Base-by-base conservation (phyloP, 1,140 invertebrate species). In the Xylocopa sonorina region DNA sequence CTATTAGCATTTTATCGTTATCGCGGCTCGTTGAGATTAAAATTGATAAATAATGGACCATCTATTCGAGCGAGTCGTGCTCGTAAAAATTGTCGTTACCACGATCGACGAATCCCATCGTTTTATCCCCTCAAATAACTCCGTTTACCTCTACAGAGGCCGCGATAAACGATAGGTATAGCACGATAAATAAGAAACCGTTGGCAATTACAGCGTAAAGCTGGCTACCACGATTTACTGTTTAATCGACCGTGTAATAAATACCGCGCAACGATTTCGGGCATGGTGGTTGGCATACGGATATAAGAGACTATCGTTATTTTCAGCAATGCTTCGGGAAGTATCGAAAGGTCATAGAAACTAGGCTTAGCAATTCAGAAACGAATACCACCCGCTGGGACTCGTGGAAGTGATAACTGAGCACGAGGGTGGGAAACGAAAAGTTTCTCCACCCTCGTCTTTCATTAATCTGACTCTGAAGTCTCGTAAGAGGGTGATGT, bases 221-320 rank as follows among this genome's bases (percentile, higher is more conserved):
- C n/a, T 6, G 24, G 29, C 3, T 24, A 24, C 12, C 7, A 51
- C 53, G 53, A 78, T 78, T 78, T 78, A 78, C 34, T 43, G 46
- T n/a, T 24, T 48, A 78, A 62, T 46, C 50, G 58, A 10, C 32
- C 6, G 32, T 27, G 24, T 50, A 21, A 60, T 60, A 78, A 78
- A 78, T 78, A 78, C 34, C 32, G 55, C 53, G 32, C 43, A 71
- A 78, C 43, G 62, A 78, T 32, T 32, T 38, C 38, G 71, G 60
- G 46, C 27, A 55, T 51, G 18, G 55, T 27, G 12, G 29, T 3
- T 41, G 43, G 3, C 9, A 14, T 29, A 38, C 18, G 60, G 51
- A 18, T 32, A 41, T 50, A 16, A 58, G 27, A 48, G 41, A 18
- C 64, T 9, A 7, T 16, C 51, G 57, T 57, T 68, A 57, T 48